phyloP scores from a whole-genome alignment of 2,888 invertebrate genomes.

The Gastracanthus pulcherrimus region DNA sequence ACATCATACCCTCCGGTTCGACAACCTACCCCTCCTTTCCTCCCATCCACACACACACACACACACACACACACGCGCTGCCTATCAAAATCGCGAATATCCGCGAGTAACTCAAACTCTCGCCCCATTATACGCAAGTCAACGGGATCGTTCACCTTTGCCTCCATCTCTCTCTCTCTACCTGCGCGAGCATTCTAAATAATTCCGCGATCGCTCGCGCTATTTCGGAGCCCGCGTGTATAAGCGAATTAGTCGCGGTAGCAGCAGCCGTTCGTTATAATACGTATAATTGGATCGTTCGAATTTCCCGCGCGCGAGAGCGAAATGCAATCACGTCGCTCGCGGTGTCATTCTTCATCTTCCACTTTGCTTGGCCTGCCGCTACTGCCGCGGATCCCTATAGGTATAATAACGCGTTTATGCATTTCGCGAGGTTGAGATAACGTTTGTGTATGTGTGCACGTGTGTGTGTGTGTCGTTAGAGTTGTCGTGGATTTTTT shows the following conservation, averaged over 20 bases:
- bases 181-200: constrained; percentile 41
- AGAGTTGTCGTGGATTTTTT: neutral
- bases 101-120: neutral
- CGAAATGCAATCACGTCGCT: constrained; percentile 48
- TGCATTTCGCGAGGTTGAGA: neutral
- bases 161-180: no score
- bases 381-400: neutral
- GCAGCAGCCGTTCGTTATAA: constrained; percentile 1
- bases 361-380: neutral
- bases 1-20: no score
- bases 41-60: neutral
- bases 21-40: no score
- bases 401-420: neutral
- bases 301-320: constrained; percentile 5
- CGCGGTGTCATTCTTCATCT: constrained; percentile 6
- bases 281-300: constrained; percentile 44
- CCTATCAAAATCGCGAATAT: neutral
- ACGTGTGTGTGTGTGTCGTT: neutral
- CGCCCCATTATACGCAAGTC: constrained; percentile 12
- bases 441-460: neutral
- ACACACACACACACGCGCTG: neutral
- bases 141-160: constrained; percentile 40
- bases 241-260: constrained; percentile 45
- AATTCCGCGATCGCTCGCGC: constrained; percentile 28
- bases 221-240: constrained; percentile 29